phyloP scores from a whole-genome alignment of 1,140 invertebrate species.

The Anoplolepis gracilipes region DNA sequence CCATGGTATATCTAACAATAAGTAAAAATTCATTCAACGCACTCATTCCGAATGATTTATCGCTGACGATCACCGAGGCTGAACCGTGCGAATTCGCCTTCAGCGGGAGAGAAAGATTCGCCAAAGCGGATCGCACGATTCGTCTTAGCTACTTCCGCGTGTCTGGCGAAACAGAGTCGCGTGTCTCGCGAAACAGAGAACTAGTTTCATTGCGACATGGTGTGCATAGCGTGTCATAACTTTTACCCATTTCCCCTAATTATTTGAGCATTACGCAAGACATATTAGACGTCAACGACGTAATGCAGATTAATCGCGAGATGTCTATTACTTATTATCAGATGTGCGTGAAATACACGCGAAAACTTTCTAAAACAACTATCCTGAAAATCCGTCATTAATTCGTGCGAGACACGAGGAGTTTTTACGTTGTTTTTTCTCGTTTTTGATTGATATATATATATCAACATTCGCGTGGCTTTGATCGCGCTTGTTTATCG shows the following conservation, averaged over 20 bases:
- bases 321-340: background rate
- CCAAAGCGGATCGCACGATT: conserved; percentile 19
- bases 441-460: conserved; percentile 17
- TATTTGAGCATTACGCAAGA: conserved; percentile 42
- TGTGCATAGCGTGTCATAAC: conserved; percentile 24
- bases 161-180: conserved; percentile 8
- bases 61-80: background rate
- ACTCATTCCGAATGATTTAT: background rate
- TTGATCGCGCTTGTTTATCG: background rate
- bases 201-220: conserved; percentile 40
- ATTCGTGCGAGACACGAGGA: background rate
- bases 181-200: conserved; percentile 36
- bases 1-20: background rate
- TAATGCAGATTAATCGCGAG: conserved; percentile 49
- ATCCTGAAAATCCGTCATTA: conserved; percentile 30
- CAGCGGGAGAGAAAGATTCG: background rate
- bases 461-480: conserved; percentile 60
- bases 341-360: conserved; percentile 46
- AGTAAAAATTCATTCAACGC: background rate
- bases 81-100: conserved; percentile 19
- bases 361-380: conserved; percentile 67
- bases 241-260: conserved; percentile 53
- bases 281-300: conserved; percentile 5
- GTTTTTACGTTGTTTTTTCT: conserved; percentile 33
- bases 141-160: conserved; percentile 25